These are phyloP conservation scores for Reticulitermes lucifugus DNA, from an alignment of 2,888 invertebrate genomes.

Conservation along the genomic window DNA sequence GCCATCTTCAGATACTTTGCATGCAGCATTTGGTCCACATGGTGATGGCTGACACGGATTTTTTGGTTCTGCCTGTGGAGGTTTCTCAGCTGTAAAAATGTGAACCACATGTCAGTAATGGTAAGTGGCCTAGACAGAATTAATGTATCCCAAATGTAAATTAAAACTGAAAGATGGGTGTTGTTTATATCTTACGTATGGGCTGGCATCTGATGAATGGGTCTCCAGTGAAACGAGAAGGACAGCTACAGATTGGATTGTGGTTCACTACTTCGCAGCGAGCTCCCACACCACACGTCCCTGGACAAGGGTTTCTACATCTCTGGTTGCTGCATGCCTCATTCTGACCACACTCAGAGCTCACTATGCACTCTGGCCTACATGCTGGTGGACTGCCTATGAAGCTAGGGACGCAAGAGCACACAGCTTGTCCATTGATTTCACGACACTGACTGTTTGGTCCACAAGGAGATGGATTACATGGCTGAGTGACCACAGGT, in stretches of 20 bases:
- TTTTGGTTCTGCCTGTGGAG: constrained; percentile 11
- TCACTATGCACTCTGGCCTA: constrained; percentile 74
- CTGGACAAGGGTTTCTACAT: constrained; percentile 83
- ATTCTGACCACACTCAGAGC: constrained; percentile 79
- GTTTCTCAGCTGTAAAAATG: constrained; percentile 18
- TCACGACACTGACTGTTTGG: constrained; percentile 70
- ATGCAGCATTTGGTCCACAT: constrained; percentile 68
- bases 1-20: constrained; percentile 68
- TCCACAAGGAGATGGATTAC: constrained; percentile 61
- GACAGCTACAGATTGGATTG: constrained; percentile 83
- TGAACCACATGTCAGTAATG: too few relatives aligned
- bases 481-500: constrained; percentile 57
- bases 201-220: constrained; percentile 76
- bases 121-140: constrained; percentile 11
- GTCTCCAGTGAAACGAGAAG: constrained; percentile 77
- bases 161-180: constrained; percentile 4
- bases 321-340: constrained; percentile 84
- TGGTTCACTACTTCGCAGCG: constrained; percentile 81
- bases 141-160: background rate
- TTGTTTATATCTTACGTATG: constrained; percentile 65
- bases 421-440: constrained; percentile 65
- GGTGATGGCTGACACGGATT: constrained; percentile 57
- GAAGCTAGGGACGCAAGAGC: constrained; percentile 66
- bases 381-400: constrained; percentile 67
- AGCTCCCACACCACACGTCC: constrained; percentile 79